Base-by-base conservation (phyloP, 2,888 invertebrate species). In the Cordilura impudica region DNA sequence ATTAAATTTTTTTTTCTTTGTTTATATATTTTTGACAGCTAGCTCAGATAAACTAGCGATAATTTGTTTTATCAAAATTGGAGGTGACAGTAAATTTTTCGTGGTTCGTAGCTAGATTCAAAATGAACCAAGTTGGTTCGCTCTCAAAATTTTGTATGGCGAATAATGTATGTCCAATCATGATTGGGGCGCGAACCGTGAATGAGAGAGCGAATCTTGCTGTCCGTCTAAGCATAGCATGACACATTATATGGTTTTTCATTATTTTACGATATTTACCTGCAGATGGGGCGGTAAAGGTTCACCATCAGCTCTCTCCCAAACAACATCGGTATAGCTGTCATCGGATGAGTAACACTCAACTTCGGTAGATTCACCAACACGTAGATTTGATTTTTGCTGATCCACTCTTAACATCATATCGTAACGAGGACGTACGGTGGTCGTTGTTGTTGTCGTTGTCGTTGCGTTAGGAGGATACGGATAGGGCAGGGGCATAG, bases 361-460 rank as follows among this genome's bases (percentile, higher is more conserved):
- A 18, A 90, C 89, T 81, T 88, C 87, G 26, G 89, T 88, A 23
- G 88, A 88, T 51, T 90, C 89, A n/a, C 90, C 90, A 4, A 86
- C 83, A 21, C 82, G 85, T 18, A 90, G 70, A 5, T 83, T 84
- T 6, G 89, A 87, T 12, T 86, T 84, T 60, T 89, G 88, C 67
- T 89, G 89, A 82, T 89, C 88, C 81, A 90, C 81, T 76, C 86
- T 88, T 35, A 90, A 84, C 71, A 87, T 85, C 51, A 88, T 83
- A 35, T 87, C 88, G 14, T 84, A 85, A 10, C 85, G 78, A 5
- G 78, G 76, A 12, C 66, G 43, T 3, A 83, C 83, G 4, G 73
- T 75, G 26, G 81, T 83, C 10, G 83, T 77, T 1, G 81, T 47
- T 19, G 63, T 61, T 43, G 73, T 67, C n/a, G 81, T 83, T 8